Evolutionary conservation across 2,113 vertebrate species (phyloP).

Genomic region (Triplophysa rosa): DNA sequence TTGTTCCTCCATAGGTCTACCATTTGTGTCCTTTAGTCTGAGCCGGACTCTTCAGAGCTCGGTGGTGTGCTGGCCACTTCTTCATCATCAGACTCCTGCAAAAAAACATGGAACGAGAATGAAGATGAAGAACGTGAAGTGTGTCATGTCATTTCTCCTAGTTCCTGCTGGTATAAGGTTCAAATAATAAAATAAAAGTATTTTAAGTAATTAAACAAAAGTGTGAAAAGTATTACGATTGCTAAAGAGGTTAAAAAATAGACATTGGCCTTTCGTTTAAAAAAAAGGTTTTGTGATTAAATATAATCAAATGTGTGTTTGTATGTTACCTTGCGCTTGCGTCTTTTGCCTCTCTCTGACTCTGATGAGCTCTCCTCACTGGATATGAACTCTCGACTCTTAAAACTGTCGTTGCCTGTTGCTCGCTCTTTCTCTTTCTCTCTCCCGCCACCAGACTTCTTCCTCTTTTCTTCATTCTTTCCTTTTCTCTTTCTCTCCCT

Average conservation of each 20-base stretch:
- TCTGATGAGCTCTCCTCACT: constrained; percentile 84
- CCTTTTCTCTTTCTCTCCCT: constrained; percentile 76
- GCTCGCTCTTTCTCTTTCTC: constrained; percentile 69
- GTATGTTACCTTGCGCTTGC: constrained; percentile 56
- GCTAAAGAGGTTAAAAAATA: constrained; percentile 53
- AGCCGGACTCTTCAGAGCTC: constrained; percentile 77
- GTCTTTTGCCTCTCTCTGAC: constrained; percentile 75
- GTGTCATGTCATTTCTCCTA: neutral
- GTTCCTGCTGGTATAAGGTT: neutral
- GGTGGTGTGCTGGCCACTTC: constrained; percentile 74
- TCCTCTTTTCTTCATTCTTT: constrained; percentile 70
- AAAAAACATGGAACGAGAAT: neutral
- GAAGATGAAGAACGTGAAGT: neutral
- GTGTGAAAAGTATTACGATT: neutral
- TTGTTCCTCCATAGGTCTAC: neutral
- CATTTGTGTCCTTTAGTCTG: constrained; percentile 56
- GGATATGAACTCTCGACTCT: constrained; percentile 86
- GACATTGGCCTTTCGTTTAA: too few relatives aligned
- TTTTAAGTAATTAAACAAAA: neutral
- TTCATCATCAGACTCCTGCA: constrained; percentile 72
- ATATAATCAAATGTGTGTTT: neutral
- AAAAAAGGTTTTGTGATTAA: too few relatives aligned
- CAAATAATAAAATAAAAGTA: neutral
- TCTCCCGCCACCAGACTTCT: constrained; percentile 62
- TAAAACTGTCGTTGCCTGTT: constrained; percentile 76